Evolutionary conservation across 2,113 vertebrate species (phyloP), one percentile per base, ranked within the genome.

Genomic region (Heptranchias perlo): DNA sequence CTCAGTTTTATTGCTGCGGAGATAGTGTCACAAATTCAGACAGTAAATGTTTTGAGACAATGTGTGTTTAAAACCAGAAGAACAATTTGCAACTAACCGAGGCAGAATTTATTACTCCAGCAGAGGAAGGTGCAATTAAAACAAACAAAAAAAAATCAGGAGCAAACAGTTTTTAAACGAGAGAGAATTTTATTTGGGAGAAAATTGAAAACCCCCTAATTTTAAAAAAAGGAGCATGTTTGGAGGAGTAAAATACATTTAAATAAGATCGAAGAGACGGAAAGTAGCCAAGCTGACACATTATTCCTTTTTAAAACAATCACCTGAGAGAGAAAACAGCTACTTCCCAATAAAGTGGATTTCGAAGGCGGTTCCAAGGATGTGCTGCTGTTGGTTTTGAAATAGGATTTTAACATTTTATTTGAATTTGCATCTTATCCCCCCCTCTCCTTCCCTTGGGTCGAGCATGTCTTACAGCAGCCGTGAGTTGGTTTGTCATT

Each of bases 401-500:
- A 39, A 11, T 54, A 14, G 5, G 54, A 39, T 44, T 84, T 69
- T 47, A 69, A 91, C 18, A 97, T 96, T 82, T 97, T 96, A 97
- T 97, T 96, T 96, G 96, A 96, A 97, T 97, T 97, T 96, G 96
- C 96, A 97, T 96, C 97, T 96, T 96, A 96, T 96, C 96, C 96
- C 97, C 96, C 96, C 97, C 96, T 97, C 97, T 97, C 96, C 96
- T 92, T 49, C 96, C 96, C 61, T 87, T 96, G 96, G 97, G 96
- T 96, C 98, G 87, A 93, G 97, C 96, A 98, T 98, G 98, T 98
- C 97, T 96, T 98, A 98, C 58, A 98, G 98, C 96, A 97, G 98
- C 97, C 97, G 98, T 82, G 98, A 98, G 96, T 98, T 98, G 96
- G 98, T 98, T 97, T 96, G 97, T 97, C 97, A 98, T 96, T 98